Percentiles rank a stretch among this genome's conserved stretches.
These are phyloP conservation scores for Eurystomus gularis DNA, from an alignment of 2,113 vertebrate species.

Conservation along the genomic window DNA sequence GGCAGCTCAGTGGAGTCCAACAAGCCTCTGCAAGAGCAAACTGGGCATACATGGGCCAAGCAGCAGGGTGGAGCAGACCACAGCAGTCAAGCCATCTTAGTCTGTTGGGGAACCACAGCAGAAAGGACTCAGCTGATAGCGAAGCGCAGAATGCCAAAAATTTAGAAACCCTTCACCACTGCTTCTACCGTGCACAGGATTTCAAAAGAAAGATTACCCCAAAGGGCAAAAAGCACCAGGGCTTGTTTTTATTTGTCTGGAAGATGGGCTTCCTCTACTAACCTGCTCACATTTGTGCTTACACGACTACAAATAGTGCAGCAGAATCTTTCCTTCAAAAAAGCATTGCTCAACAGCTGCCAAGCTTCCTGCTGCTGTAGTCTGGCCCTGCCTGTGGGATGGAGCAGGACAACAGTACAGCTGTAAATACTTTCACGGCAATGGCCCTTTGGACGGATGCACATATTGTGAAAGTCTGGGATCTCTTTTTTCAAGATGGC, in stretches of 20 bases:
- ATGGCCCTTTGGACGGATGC: background rate
- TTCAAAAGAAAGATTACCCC: background rate
- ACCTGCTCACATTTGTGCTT: background rate
- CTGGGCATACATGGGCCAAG: background rate
- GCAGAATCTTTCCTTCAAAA: background rate
- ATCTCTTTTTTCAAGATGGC: conserved; percentile 10
- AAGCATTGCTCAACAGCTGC: background rate
- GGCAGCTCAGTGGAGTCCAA: background rate
- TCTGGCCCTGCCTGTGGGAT: background rate
- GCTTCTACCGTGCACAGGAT: background rate
- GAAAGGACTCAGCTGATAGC: background rate
- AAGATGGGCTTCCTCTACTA: background rate
- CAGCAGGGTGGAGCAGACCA: background rate
- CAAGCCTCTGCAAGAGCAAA: background rate
- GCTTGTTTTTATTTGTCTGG: background rate
- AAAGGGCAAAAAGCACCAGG: background rate
- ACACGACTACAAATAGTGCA: background rate
- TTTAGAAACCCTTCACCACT: background rate
- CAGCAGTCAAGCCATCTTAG: background rate
- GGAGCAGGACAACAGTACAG: background rate
- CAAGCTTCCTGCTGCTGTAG: background rate
- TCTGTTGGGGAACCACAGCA: background rate
- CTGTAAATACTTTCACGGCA: conserved; percentile 12
- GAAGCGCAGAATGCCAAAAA: background rate
- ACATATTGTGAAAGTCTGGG: background rate